These are phyloP conservation scores for Desoria tigrina DNA, from an alignment of 2,888 invertebrate species.

Conservation along the genomic window DNA sequence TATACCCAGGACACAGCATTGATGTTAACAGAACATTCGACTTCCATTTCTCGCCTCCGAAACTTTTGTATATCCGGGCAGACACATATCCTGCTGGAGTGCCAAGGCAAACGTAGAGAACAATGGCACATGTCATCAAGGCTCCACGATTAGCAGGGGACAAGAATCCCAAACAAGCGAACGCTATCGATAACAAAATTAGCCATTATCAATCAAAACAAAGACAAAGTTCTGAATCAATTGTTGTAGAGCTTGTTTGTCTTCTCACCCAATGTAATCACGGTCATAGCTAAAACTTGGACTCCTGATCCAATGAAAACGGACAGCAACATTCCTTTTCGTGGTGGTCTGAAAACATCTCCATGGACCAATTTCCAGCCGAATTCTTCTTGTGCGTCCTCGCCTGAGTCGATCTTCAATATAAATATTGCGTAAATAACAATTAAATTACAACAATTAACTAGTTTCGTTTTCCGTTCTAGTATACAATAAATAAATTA, in stretches of 20 bases:
- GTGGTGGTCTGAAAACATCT: slow-evolving; percentile 65
- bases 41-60: slow-evolving; percentile 98
- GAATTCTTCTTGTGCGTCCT: slow-evolving; percentile 77
- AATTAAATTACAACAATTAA: slow-evolving; percentile 6
- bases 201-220: too few species aligned
- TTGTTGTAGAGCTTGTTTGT: background rate
- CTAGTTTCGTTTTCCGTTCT: background rate
- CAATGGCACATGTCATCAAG: slow-evolving; percentile 96
- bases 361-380: slow-evolving; percentile 70
- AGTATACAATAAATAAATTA: slow-evolving; percentile 5
- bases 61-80: slow-evolving; percentile 96
- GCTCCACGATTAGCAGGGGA: slow-evolving; percentile 98
- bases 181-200: slow-evolving; percentile 64
- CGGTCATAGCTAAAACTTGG: slow-evolving; percentile 93
- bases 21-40: slow-evolving; percentile 95
- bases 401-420: slow-evolving; percentile 59
- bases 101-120: slow-evolving; percentile 93
- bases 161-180: slow-evolving; percentile 98
- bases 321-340: slow-evolving; percentile 93
- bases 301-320: slow-evolving; percentile 95
- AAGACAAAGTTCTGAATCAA: slow-evolving; percentile 7
- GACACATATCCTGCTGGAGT: slow-evolving; percentile 96
- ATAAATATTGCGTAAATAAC: slow-evolving; percentile 6
- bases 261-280: slow-evolving; percentile 76
- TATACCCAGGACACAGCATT: slow-evolving; percentile 93